A percentile compares a stretch with the other conserved stretches of the same genome.
Evolutionary conservation across 2,113 vertebrate species (phyloP).

Genomic region (Artemisiospiza belli): DNA sequence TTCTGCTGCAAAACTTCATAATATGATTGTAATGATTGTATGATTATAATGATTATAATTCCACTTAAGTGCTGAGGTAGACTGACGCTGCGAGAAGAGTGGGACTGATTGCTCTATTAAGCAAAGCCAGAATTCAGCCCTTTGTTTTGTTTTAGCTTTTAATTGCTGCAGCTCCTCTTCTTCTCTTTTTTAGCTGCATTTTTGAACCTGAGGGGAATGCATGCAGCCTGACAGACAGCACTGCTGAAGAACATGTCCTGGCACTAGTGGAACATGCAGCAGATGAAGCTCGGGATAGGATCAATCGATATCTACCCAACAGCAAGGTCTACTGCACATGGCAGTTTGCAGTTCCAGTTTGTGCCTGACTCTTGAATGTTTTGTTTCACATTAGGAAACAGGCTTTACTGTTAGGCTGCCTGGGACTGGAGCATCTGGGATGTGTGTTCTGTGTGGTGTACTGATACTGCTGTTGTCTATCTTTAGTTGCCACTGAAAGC

Average conservation of each 20-base stretch:
- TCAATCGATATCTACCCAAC: constrained; percentile 89
- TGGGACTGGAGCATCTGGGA: background rate
- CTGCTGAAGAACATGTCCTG: constrained; percentile 95
- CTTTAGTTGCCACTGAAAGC: background rate
- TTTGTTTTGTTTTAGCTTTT: background rate
- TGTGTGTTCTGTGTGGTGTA: background rate
- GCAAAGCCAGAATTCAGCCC: background rate
- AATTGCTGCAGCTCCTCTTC: constrained; percentile 25
- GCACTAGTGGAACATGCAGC: constrained; percentile 95
- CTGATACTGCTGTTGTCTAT: fast-evolving
- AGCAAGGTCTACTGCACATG: constrained; percentile 82
- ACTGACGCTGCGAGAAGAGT: background rate
- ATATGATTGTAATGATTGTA: background rate
- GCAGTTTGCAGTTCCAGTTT: background rate
- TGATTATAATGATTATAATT: background rate
- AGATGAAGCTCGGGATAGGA: constrained; percentile 93
- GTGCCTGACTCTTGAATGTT: background rate
- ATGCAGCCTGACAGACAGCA: constrained; percentile 95
- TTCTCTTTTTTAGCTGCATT: constrained; percentile 80
- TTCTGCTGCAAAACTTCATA: background rate
- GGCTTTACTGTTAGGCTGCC: background rate
- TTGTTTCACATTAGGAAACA: background rate
- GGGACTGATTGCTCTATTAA: background rate
- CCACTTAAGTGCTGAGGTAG: background rate
- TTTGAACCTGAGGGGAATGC: constrained; percentile 96